Conservation (phyloP, 2,797 vertebrate species). For the Hapalemur alaotrensis region DNA sequence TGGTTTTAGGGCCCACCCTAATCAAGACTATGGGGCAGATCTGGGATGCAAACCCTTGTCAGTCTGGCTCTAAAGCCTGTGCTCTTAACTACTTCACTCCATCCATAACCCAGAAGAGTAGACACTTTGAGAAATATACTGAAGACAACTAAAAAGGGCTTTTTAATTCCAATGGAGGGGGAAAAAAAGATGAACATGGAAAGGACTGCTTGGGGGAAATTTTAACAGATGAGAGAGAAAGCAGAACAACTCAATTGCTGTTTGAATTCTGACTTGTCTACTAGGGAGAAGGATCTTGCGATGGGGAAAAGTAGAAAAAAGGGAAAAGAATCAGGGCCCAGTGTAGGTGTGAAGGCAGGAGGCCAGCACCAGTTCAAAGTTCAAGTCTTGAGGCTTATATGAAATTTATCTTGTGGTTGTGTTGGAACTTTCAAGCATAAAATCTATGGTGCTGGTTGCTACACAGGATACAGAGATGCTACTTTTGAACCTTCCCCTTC, state of each 20-base stretch:
- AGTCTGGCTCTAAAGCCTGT: background rate
- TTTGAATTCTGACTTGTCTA: conserved; percentile 53
- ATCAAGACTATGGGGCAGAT: background rate
- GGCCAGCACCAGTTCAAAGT: background rate
- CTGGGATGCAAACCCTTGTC: background rate
- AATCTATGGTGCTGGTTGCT: background rate
- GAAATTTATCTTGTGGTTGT: background rate
- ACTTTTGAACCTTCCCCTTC: background rate
- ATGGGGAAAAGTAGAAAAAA: background rate
- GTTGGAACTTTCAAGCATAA: background rate
- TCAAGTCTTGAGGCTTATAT: background rate
- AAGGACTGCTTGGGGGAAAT: conserved; percentile 12
- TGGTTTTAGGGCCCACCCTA: background rate
- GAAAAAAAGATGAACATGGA: background rate
- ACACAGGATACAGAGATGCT: background rate
- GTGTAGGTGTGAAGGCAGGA: background rate
- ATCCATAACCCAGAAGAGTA: background rate
- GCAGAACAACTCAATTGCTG: background rate
- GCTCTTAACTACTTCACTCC: background rate
- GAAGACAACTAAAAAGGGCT: background rate
- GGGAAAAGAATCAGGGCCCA: background rate
- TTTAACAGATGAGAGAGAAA: conserved; percentile 51
- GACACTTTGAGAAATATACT: background rate
- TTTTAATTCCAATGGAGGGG: background rate
- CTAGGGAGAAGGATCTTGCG: conserved; percentile 29